phyloP scores from a whole-genome alignment of 2,888 invertebrate genomes.

The Plusia festucae region DNA sequence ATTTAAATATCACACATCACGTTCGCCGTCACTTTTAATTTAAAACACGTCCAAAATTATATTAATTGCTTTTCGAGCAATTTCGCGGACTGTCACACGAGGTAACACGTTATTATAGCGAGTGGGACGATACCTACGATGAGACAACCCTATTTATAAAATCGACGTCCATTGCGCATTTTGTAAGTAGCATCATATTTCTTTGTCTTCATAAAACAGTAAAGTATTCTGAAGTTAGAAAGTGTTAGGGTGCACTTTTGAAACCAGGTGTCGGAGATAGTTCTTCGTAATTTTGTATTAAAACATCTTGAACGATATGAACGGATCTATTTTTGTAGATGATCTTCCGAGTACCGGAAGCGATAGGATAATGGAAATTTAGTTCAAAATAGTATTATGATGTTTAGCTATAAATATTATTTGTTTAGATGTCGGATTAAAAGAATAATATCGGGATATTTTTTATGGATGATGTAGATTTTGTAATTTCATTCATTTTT shows the following conservation, averaged over 20 bases:
- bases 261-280: slow-evolving; percentile 49
- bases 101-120: slow-evolving; percentile 70
- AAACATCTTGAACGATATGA: slow-evolving; percentile 55
- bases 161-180: slow-evolving; percentile 41
- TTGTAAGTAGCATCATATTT: not conserved
- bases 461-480: slow-evolving; percentile 35
- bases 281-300: slow-evolving; percentile 55
- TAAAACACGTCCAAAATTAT: slow-evolving; percentile 62
- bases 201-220: not conserved
- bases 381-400: slow-evolving; percentile 59
- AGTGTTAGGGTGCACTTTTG: slow-evolving; percentile 39
- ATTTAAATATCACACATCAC: slow-evolving; percentile 60
- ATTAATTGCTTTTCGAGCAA: slow-evolving; percentile 81
- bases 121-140: slow-evolving; percentile 53
- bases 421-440: slow-evolving; percentile 52
- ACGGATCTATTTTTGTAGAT: slow-evolving; percentile 69
- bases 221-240: slow-evolving; percentile 38
- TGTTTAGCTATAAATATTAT: slow-evolving; percentile 60
- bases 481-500: slow-evolving; percentile 28
- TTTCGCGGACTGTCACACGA: slow-evolving; percentile 79
- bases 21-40: slow-evolving; percentile 61
- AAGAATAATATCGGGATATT: slow-evolving; percentile 39
- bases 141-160: slow-evolving; percentile 60
- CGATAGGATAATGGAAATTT: slow-evolving; percentile 69
- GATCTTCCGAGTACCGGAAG: slow-evolving; percentile 69